These are phyloP conservation scores for Zeus faber DNA, from an alignment of 2,113 vertebrate genomes.

Conservation along the genomic window DNA sequence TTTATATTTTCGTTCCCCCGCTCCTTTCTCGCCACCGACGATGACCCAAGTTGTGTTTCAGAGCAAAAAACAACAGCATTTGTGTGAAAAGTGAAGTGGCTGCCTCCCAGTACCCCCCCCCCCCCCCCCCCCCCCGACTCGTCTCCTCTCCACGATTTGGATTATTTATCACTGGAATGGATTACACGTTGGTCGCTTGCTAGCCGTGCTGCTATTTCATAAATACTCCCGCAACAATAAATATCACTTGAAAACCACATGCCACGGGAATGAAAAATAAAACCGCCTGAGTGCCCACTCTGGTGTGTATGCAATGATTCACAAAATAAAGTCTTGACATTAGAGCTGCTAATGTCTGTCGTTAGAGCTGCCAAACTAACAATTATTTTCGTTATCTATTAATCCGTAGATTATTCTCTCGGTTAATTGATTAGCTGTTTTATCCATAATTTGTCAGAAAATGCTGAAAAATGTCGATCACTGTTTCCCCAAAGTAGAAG, in stretches of 20 bases:
- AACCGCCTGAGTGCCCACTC: too few species aligned
- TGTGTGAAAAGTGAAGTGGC: background rate
- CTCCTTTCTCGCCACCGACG: background rate
- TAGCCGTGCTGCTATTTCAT: conserved; percentile 32
- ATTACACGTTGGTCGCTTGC: conserved; percentile 31
- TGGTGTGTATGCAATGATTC: too few species aligned
- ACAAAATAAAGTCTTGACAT: too few species aligned
- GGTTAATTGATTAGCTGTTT: too few species aligned
- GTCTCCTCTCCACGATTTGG: conserved; percentile 40
- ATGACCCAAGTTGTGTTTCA: background rate
- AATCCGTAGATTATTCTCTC: too few species aligned
- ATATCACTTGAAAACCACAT: conserved; percentile 16
- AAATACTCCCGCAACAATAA: conserved; percentile 34
- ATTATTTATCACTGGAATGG: conserved; percentile 51
- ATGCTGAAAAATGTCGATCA: too few species aligned
- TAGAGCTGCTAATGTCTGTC: too few species aligned
- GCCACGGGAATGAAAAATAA: conserved; percentile 11
- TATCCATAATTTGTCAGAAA: too few species aligned
- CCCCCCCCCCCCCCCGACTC: conserved; percentile 27
- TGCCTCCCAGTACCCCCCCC: conserved; percentile 47
- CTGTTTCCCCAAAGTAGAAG: too few species aligned
- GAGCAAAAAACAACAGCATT: background rate
- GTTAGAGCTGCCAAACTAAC: too few species aligned
- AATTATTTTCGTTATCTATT: too few species aligned
- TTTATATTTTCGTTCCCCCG: too few species aligned